A percentile compares a stretch with the other conserved stretches of the same genome.
Evolutionary conservation across 92 coral and sea anemone genomes (phyloP).

Genomic region (Diadumene lineata): DNA sequence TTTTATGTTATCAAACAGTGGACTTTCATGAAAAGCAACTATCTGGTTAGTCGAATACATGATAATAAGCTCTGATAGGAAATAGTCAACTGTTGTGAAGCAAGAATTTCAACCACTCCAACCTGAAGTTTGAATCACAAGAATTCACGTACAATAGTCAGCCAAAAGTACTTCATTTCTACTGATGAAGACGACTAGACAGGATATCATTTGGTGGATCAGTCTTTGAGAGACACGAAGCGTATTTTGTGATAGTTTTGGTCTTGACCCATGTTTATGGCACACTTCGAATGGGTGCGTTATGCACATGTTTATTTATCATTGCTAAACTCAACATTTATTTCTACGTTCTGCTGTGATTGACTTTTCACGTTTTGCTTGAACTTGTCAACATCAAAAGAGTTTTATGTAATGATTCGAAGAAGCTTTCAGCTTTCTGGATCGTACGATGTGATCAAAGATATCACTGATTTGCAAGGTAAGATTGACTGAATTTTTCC

Average conservation of each 20-base stretch:
- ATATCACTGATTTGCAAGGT: slow-evolving; percentile 76
- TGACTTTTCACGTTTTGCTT: slow-evolving; percentile 10
- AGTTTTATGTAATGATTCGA: slow-evolving; percentile 76
- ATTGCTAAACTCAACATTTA: background rate
- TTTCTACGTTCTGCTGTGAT: background rate
- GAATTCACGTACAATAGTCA: background rate
- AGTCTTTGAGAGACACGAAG: background rate
- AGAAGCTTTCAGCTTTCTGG: slow-evolving; percentile 99
- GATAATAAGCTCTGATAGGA: background rate
- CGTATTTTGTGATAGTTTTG: background rate
- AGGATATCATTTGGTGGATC: background rate
- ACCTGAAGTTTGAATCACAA: background rate
- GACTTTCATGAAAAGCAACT: background rate
- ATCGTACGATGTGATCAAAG: slow-evolving; percentile 96
- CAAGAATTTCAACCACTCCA: background rate
- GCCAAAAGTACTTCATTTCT: background rate
- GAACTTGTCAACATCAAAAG: no score
- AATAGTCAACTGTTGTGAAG: background rate
- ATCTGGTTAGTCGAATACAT: background rate
- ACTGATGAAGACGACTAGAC: slow-evolving; percentile 3
- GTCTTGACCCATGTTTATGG: background rate
- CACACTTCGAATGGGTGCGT: background rate
- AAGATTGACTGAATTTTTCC: slow-evolving; percentile 21
- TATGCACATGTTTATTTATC: background rate
- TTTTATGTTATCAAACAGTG: background rate